Conservation (phyloP, 2,797 vertebrate genomes). For the Betta splendens region DNA sequence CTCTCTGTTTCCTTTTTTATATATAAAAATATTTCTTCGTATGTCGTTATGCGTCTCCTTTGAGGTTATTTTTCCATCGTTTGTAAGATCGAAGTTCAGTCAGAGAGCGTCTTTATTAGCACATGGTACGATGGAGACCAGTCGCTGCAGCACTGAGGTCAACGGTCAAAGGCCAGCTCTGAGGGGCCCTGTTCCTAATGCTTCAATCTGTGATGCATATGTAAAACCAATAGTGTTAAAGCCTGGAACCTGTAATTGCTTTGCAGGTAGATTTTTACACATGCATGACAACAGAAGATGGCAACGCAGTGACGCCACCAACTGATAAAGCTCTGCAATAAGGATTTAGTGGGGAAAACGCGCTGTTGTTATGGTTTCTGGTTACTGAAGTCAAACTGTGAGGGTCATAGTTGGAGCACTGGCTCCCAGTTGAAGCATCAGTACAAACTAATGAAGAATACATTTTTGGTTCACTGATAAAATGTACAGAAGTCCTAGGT, state of each 20-base stretch:
- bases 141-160: conserved; percentile 12
- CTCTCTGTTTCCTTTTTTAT: conserved; percentile 59
- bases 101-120: conserved; percentile 48
- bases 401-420: too few relatives aligned
- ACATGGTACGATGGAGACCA: conserved; percentile 29
- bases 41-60: conserved; percentile 58
- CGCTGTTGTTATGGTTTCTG: too few relatives aligned
- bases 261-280: not conserved
- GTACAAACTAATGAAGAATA: too few relatives aligned
- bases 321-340: too few relatives aligned
- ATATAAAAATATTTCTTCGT: conserved; percentile 42
- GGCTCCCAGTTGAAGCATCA: too few relatives aligned
- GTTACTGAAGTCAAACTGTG: not conserved
- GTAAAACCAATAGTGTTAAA: not conserved
- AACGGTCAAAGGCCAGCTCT: conserved; percentile 11
- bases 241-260: not conserved
- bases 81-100: conserved; percentile 38
- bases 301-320: too few relatives aligned
- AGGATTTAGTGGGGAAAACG: too few relatives aligned
- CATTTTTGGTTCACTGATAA: too few relatives aligned
- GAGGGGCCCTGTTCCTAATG: conserved; percentile 2
- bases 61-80: conserved; percentile 53
- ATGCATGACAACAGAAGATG: not conserved
- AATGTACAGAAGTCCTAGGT: too few relatives aligned
- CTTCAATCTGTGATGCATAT: conserved; percentile 2